A percentile compares a stretch with the other conserved stretches of the same genome.
These are phyloP conservation scores for Passer montanus DNA, from an alignment of 2,113 vertebrate genomes.

Conservation along the genomic window DNA sequence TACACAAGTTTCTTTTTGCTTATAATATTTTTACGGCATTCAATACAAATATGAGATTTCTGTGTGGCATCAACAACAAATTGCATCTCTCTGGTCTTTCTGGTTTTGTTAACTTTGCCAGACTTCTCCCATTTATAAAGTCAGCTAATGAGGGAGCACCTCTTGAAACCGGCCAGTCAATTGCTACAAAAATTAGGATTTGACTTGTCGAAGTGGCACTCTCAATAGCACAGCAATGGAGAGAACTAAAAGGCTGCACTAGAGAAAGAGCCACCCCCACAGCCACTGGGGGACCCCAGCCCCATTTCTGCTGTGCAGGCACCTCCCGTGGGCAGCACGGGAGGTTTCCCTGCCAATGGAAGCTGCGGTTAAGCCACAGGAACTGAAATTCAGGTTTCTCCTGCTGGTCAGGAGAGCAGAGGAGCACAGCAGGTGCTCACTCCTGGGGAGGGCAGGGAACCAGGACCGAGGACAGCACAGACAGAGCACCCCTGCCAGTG, in stretches of 20 bases:
- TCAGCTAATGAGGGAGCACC: not conserved
- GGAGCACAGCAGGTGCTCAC: not conserved
- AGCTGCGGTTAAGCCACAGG: not conserved
- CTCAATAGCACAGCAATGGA: not conserved
- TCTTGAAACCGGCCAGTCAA: not conserved
- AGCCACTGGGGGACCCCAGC: not conserved
- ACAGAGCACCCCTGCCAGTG: accelerated
- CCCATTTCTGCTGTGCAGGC: not conserved
- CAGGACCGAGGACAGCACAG: not conserved
- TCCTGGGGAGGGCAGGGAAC: accelerated
- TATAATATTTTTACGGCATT: not conserved
- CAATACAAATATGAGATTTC: not conserved
- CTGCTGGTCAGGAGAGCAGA: not conserved
- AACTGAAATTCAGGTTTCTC: not conserved
- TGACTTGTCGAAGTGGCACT: not conserved
- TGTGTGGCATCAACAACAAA: not conserved
- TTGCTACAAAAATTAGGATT: not conserved
- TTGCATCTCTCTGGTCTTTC: not conserved
- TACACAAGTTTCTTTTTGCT: not conserved
- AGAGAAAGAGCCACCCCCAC: not conserved
- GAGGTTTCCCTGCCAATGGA: not conserved
- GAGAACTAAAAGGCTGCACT: not conserved
- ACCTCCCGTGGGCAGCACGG: not conserved
- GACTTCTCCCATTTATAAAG: not conserved
- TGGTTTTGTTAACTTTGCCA: not conserved